A percentile compares a stretch with the other conserved stretches of the same genome.
These are phyloP conservation scores for Synanthedon andrenaeformis DNA, from an alignment of 2,888 invertebrate species.

Conservation along the genomic window DNA sequence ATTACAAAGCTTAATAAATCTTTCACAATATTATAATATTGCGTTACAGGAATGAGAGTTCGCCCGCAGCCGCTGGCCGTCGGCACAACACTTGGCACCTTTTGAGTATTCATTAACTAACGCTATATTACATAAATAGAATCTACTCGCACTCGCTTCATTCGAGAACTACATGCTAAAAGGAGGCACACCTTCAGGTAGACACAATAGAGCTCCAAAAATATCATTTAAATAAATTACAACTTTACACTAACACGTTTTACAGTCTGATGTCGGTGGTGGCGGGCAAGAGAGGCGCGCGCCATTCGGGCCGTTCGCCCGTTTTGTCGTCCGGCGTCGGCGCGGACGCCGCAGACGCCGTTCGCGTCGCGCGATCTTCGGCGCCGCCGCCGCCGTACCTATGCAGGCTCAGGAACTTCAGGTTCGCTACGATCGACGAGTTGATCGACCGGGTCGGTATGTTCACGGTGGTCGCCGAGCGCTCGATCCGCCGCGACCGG, in stretches of 20 bases:
- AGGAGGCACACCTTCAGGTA: conserved; percentile 57
- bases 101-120: conserved; percentile 46
- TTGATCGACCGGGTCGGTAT: conserved; percentile 46
- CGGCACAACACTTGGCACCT: conserved; percentile 46
- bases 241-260: conserved; percentile 24
- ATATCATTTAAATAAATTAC: conserved; percentile 40
- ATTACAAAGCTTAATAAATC: conserved; percentile 11
- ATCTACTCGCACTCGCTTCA: conserved; percentile 31
- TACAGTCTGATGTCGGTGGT: conserved; percentile 49
- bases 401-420: conserved; percentile 58
- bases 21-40: conserved; percentile 42
- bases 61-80: conserved; percentile 21
- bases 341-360: conserved; percentile 3
- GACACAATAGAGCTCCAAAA: conserved; percentile 50
- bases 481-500: conserved; percentile 43
- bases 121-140: conserved; percentile 26
- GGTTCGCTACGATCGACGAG: conserved; percentile 53
- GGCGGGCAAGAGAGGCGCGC: conserved; percentile 17
- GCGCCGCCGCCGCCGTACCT: conserved; percentile 48
- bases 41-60: conserved; percentile 60
- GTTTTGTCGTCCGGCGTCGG: conserved; percentile 3
- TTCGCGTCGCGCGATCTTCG: conserved; percentile 7
- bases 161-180: conserved; percentile 26
- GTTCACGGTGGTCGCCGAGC: conserved; percentile 52
- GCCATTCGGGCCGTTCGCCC: conserved; percentile 15